Conservation (phyloP, 2,797 vertebrate species). For the Vipera latastei region DNA sequence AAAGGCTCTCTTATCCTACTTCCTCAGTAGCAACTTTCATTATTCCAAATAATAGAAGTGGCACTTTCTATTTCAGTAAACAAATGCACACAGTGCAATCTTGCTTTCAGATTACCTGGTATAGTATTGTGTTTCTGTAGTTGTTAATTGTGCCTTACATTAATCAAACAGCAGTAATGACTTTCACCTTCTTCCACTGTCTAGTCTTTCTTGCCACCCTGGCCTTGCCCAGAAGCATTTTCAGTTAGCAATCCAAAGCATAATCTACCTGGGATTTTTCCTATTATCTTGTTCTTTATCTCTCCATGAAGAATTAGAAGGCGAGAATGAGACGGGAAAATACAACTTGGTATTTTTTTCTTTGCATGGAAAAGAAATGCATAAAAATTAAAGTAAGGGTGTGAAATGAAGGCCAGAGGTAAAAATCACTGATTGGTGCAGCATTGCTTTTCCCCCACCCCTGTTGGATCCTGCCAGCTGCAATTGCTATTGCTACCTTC, state of each 20-base stretch:
- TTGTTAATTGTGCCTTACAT: constrained; percentile 81
- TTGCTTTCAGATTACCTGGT: constrained; percentile 56
- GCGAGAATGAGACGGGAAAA: constrained; percentile 84
- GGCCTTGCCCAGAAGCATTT: constrained; percentile 60
- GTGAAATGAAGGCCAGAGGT: constrained; percentile 85
- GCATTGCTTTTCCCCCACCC: constrained; percentile 78
- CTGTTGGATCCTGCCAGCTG: constrained; percentile 86
- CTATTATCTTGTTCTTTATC: constrained; percentile 68
- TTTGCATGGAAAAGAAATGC: constrained; percentile 70
- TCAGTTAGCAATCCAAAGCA: constrained; percentile 66
- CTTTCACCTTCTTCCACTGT: constrained; percentile 64
- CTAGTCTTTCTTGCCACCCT: not conserved
- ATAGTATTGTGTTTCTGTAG: constrained; percentile 69
- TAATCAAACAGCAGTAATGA: constrained; percentile 81
- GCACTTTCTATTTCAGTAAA: constrained; percentile 57
- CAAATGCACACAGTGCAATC: constrained; percentile 14
- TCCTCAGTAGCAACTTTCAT: not conserved
- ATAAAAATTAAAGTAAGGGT: constrained; percentile 78
- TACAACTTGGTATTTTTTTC: constrained; percentile 63
- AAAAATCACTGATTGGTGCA: constrained; percentile 82
- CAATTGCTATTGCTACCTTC: constrained; percentile 77
- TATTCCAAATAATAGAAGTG: constrained; percentile 45
- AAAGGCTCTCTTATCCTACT: not conserved
- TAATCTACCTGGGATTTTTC: constrained; percentile 65
- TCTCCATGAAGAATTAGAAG: constrained; percentile 76